Conservation (phyloP, 2,888 invertebrate species). For the Chrysolina oricalcia region DNA sequence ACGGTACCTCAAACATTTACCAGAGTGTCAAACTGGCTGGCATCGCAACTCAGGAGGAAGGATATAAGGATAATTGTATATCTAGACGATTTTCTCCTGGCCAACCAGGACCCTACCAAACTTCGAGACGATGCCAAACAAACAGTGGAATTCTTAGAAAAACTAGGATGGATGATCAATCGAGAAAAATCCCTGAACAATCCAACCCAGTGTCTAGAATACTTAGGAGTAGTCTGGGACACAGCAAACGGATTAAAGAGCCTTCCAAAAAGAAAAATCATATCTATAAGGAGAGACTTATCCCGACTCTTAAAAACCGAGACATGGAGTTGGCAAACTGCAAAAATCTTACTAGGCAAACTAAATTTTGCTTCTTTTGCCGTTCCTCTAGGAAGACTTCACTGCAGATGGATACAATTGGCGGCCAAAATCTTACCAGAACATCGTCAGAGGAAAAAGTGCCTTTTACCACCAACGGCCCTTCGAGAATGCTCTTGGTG, state of each 20-base stretch:
- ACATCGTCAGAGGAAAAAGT: neutral
- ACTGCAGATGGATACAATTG: too few species aligned
- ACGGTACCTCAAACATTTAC: too few species aligned
- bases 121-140: neutral
- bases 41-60: constrained; percentile 39
- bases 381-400: constrained; percentile 36
- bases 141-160: neutral
- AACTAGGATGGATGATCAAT: constrained; percentile 37
- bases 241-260: constrained; percentile 2
- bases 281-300: neutral
- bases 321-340: constrained; percentile 36
- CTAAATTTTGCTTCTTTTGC: constrained; percentile 37
- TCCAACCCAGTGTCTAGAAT: constrained; percentile 20
- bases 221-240: constrained; percentile 31
- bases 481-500: neutral
- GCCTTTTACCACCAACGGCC: neutral
- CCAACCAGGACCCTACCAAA: neutral
- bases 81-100: constrained; percentile 24
- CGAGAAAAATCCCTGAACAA: constrained; percentile 20
- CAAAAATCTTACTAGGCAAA: constrained; percentile 36
- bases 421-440: neutral
- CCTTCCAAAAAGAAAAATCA: constrained; percentile 23
- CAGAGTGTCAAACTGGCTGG: too few species aligned
- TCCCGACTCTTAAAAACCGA: neutral
- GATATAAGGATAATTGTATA: constrained; percentile 55